Evolutionary conservation across 2,797 vertebrate species (phyloP), one percentile per base, ranked within the genome.

Genomic region (Cirrhinus mrigala): DNA sequence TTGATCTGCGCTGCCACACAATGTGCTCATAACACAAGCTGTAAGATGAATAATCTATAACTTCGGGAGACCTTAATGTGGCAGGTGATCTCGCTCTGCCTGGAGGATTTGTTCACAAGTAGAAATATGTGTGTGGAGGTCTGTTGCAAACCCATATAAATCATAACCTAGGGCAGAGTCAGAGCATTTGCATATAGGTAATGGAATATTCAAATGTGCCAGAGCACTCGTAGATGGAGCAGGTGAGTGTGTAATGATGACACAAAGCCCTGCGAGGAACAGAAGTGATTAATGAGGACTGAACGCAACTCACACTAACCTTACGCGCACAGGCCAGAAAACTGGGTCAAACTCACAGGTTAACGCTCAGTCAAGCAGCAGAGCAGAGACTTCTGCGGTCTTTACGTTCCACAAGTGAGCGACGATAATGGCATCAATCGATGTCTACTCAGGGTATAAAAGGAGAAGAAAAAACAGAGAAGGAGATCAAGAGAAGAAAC

Each of bases 271-370:
- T 68, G 83, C 85, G 87, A 92, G 92, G 88, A 94, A 91, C 87
- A 91, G 90, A 93, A 91, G 93, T 92, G 91, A 94, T 94, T 93
- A 89, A 85, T 86, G 87, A 90, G 88, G 89, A 93, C 90, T 89
- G 89, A 92, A 94, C 91, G 87, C 85, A 90, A 91, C 90, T 92
- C 90, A 89, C 75, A 75, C 20, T 82, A 92, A 92, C 86, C 91
- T 88, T 77, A 89, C 78, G 89, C 89, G 81, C 90, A 84, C 60
- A 91, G 91, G 88, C 88, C 90, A 76, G 87, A 52, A 91, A 96
- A 94, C 91, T 96, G 93, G 95, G 94, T 93, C 94, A 95, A 87
- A 92, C 92, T 92, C 92, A 89, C 92, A 90, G 93, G 93, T 93
- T 92, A 93, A 93, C 92, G 91, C 90, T 89, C 90, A 92, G 89